Evolutionary conservation across 2,888 invertebrate species (phyloP).

Genomic region (Epistrophe eligans): DNA sequence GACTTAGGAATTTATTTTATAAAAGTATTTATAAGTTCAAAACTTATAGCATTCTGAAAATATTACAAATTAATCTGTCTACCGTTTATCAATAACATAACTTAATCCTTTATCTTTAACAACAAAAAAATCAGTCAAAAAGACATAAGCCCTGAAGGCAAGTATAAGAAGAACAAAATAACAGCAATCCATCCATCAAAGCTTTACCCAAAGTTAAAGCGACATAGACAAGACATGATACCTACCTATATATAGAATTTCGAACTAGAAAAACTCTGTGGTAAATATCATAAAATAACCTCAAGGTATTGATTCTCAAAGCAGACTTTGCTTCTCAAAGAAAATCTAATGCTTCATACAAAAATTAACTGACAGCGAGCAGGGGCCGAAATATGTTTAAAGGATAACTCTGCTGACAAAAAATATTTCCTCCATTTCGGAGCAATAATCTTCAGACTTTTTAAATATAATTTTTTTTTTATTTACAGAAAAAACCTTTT

Average conservation of each 20-base stretch:
- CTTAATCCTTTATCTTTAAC: constrained; percentile 4
- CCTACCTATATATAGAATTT: neutral
- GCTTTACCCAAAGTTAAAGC: neutral
- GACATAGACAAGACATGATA: neutral
- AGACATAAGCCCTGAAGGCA: neutral
- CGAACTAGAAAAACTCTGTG: neutral
- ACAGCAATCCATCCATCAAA: constrained; percentile 12
- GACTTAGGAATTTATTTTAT: neutral
- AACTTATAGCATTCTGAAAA: neutral
- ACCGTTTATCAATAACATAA: neutral
- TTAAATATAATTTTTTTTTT: constrained; percentile 42
- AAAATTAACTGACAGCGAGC: constrained; percentile 8
- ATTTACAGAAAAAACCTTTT: neutral
- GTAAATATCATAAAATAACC: constrained; percentile 19
- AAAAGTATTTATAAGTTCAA: neutral
- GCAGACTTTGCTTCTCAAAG: constrained; percentile 6
- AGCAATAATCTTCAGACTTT: constrained; percentile 63
- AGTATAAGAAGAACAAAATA: neutral
- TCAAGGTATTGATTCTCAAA: constrained; percentile 22
- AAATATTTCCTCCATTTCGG: constrained; percentile 32
- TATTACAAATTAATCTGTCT: neutral
- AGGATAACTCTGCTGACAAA: neutral
- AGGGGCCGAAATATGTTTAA: neutral
- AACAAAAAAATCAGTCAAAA: constrained; percentile 10
- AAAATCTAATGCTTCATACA: neutral